These are phyloP conservation scores for Quadroppia sp. DNA, from an alignment of 2,888 invertebrate species.

Conservation along the genomic window DNA sequence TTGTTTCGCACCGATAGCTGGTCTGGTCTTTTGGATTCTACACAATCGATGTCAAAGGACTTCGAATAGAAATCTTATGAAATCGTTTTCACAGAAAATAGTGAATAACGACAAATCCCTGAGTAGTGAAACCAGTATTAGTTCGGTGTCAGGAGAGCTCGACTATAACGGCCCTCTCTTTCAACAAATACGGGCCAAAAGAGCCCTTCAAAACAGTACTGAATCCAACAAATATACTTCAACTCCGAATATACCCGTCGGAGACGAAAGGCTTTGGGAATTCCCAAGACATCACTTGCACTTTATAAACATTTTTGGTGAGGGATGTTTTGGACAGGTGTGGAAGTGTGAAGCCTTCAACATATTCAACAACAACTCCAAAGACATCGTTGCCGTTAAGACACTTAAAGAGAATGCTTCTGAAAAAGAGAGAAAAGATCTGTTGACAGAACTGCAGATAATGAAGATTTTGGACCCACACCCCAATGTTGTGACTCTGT, in stretches of 20 bases:
- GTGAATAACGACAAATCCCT: conserved; percentile 31
- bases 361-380: conserved; percentile 62
- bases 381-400: conserved; percentile 78
- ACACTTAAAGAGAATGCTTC: conserved; percentile 72
- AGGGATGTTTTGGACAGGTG: conserved; percentile 79
- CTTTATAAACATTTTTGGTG: conserved; percentile 71
- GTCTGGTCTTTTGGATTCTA: conserved; percentile 43
- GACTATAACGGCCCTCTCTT: conserved; percentile 41
- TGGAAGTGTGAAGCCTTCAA: conserved; percentile 82
- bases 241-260: conserved; percentile 17
- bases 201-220: conserved; percentile 11
- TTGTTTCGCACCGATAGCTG: conserved; percentile 45
- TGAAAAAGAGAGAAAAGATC: conserved; percentile 70
- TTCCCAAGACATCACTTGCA: conserved; percentile 72
- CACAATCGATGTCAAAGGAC: conserved; percentile 42
- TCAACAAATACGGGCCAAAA: conserved; percentile 31
- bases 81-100: conserved; percentile 42
- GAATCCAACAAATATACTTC: conserved; percentile 9
- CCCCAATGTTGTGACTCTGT: conserved; percentile 72
- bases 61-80: conserved; percentile 42
- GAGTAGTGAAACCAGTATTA: conserved; percentile 38
- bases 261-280: conserved; percentile 57
- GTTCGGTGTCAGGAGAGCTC: conserved; percentile 33
- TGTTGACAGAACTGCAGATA: conserved; percentile 67
- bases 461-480: conserved; percentile 79